Base-by-base conservation (phyloP, 2,113 vertebrate species). In the Rhagologus leucostigma region DNA sequence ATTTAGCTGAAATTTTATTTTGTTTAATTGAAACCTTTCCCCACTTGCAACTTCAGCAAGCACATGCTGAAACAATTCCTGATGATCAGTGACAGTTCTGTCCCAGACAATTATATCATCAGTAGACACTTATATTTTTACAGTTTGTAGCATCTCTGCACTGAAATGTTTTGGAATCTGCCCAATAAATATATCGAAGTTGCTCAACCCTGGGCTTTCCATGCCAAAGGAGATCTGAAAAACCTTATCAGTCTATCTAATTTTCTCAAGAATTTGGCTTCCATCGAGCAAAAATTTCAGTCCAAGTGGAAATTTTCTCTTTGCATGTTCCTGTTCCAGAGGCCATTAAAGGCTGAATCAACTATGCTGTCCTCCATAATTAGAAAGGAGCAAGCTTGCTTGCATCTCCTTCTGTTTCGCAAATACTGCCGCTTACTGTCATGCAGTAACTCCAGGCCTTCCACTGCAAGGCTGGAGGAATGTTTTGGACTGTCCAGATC, bases 391-490 rank as follows among this genome's bases (percentile, higher is more conserved):
- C 26, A 76, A 77, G 59, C 35, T 68, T 93, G 41, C 84, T 91
- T 91, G 57, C 32, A 69, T 76, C 78, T 84, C 42, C 49, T 91
- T 91, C 93, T 94, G 57, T 96, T 93, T 96, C 83, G 67, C 82
- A 80, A 90, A 96, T 87, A 79, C 84, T 95, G 91, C 87, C 82
- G 63, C 94, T 96, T 94, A 53, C 87, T 90, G 93, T 90, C 78
- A 84, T 87, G 75, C 70, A 91, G 37, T 79, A 65, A 74, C 59
- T 79, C 81, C 89, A 64, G 13, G 60, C 65, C 62, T 95, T 94
- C 81, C 59, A 73, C 46, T 92, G 60, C 55, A 92, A 90, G 71
- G 30, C 88, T 93, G 69, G 32, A 84, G 41, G 67, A 96, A 94
- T 94, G 70, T 71, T 95, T 92, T 57, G 67, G 37, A 41, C 67